A percentile compares a stretch with the other conserved stretches of the same genome.
phyloP scores from a whole-genome alignment of 23 tunicate genomes.

The Diplosoma virens region DNA sequence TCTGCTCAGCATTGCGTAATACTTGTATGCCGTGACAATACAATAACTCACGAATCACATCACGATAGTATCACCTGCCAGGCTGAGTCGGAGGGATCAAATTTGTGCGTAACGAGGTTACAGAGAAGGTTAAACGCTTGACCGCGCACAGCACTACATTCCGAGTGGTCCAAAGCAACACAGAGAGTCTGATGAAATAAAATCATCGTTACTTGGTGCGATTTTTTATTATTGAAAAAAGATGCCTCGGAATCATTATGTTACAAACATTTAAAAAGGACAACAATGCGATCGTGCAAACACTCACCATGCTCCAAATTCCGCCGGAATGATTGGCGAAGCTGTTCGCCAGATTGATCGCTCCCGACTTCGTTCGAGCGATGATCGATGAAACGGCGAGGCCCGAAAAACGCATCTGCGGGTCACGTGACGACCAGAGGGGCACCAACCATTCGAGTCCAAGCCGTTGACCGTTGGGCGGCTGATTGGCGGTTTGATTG shows the following conservation, averaged over 20 bases:
- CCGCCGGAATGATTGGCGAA: conserved; percentile 68
- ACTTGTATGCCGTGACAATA: too few relatives aligned
- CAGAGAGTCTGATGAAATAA: conserved; percentile 34
- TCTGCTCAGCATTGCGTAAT: too few relatives aligned
- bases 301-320: conserved; percentile 61
- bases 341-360: conserved; percentile 34
- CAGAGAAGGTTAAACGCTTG: conserved; percentile 57
- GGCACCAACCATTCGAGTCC: conserved; percentile 83
- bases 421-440: conserved; percentile 92
- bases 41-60: too few relatives aligned
- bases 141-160: conserved; percentile 74
- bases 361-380: conserved; percentile 34
- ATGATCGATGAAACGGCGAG: conserved; percentile 44
- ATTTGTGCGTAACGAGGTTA: conserved; percentile 40
- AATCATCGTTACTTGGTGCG: too few relatives aligned
- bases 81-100: conserved; percentile 10
- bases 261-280: neutral
- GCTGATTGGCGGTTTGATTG: neutral
- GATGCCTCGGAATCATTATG: too few relatives aligned
- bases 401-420: conserved; percentile 82
- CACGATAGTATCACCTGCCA: conserved; percentile 4
- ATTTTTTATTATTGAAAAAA: too few relatives aligned
- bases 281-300: neutral
- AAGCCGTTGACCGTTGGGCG: neutral
- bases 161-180: conserved; percentile 76